Conservation (phyloP, 2,888 invertebrate species). For the Mythimna impura region DNA sequence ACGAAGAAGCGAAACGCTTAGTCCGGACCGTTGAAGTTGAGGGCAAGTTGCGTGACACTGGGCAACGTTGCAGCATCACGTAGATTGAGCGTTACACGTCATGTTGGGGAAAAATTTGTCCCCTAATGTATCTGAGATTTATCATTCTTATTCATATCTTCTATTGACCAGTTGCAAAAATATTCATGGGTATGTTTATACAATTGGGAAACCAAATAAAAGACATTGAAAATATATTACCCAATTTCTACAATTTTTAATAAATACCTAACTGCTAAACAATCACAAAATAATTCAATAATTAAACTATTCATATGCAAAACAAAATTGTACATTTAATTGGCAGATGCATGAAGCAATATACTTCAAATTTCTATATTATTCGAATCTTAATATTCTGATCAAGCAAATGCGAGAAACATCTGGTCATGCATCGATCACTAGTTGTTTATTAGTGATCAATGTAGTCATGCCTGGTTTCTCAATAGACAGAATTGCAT, state of each 20-base stretch:
- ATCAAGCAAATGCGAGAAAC: slow-evolving; percentile 14
- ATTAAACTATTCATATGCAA: slow-evolving; percentile 33
- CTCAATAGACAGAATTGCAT: slow-evolving; percentile 44
- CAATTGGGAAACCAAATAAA: not conserved
- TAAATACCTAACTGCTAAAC: slow-evolving; percentile 20
- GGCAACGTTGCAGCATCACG: no score
- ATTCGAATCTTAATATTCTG: not conserved
- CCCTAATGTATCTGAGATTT: no score
- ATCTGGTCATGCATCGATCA: slow-evolving; percentile 3
- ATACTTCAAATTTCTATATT: slow-evolving; percentile 5
- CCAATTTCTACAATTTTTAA: slow-evolving; percentile 10
- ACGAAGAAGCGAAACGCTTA: no score
- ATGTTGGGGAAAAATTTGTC: no score
- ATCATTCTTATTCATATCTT: no score
- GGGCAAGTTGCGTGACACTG: no score
- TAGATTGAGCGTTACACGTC: no score
- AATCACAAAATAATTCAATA: slow-evolving; percentile 16
- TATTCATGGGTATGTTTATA: not conserved
- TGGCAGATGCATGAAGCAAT: slow-evolving; percentile 18
- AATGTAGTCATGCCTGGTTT: slow-evolving; percentile 13
- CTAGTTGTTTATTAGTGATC: no score
- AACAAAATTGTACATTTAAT: slow-evolving; percentile 40
- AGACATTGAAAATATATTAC: slow-evolving; percentile 10
- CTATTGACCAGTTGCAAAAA: not conserved
- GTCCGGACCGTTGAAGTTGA: no score